Conservation (phyloP, 2,113 vertebrate genomes). For the Oxygymnocypris stewartii region DNA sequence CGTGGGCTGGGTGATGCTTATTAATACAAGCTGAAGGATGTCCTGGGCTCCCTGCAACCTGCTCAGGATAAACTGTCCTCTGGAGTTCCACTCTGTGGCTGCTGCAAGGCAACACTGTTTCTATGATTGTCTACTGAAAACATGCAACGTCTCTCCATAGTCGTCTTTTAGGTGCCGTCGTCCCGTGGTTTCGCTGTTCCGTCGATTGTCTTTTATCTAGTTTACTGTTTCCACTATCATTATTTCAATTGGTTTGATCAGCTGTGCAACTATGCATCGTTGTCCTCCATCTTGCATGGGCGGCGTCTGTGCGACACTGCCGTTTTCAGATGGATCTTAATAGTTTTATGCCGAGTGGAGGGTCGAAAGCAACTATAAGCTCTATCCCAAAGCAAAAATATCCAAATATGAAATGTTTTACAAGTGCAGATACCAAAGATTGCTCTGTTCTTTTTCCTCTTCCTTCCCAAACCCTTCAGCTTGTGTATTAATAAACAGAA, state of each 20-base stretch:
- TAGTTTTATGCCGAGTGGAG: constrained; percentile 89
- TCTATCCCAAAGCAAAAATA: constrained; percentile 99
- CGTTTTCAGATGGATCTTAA: constrained; percentile 79
- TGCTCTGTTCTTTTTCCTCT: constrained; percentile 80
- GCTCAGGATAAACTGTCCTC: constrained; percentile 76
- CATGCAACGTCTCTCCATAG: constrained; percentile 29
- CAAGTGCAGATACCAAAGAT: constrained; percentile 99
- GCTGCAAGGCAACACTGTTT: constrained; percentile 40
- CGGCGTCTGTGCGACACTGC: constrained; percentile 77
- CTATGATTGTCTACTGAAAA: constrained; percentile 37
- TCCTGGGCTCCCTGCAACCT: constrained; percentile 81
- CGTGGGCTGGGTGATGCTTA: constrained; percentile 83
- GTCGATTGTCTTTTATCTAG: constrained; percentile 61
- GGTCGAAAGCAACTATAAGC: constrained; percentile 93
- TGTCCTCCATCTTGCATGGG: constrained; percentile 87
- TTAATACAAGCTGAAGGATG: constrained; percentile 84
- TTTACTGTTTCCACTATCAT: constrained; percentile 57
- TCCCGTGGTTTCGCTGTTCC: constrained; percentile 49
- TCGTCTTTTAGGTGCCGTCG: constrained; percentile 22
- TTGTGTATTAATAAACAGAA: constrained; percentile 97
- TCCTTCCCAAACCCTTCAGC: constrained; percentile 86
- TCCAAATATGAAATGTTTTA: constrained; percentile 99
- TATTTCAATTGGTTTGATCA: constrained; percentile 68
- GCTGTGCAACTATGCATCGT: constrained; percentile 98
- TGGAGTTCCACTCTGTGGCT: constrained; percentile 49